Conservation (phyloP, 1,140 invertebrate genomes). For the Heterodera carotae region DNA sequence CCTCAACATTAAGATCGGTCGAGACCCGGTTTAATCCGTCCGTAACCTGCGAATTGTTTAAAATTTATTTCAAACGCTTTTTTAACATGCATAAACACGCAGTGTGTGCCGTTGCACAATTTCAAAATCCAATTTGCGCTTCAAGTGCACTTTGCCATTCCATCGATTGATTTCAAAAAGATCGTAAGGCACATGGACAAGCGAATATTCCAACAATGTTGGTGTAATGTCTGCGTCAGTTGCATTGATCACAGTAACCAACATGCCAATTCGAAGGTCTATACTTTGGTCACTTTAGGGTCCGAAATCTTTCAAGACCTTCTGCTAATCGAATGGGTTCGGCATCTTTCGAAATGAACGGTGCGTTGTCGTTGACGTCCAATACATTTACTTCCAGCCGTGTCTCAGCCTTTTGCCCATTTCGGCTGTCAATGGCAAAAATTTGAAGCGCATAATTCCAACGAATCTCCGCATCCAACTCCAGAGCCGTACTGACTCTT, state of each 20-base stretch:
- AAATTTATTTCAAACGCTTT: too few species aligned
- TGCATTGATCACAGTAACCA: conserved; percentile 31
- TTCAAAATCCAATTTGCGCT: conserved; percentile 40
- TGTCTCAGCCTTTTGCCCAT: conserved; percentile 26
- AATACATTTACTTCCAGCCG: conserved; percentile 41
- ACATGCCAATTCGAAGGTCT: conserved; percentile 46
- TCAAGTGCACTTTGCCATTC: conserved; percentile 38
- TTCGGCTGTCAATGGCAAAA: conserved; percentile 23
- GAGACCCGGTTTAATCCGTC: conserved; percentile 37
- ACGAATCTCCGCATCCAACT: conserved; percentile 48
- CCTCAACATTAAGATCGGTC: conserved; percentile 71
- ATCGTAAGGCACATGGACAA: conserved; percentile 29
- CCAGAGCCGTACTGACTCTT: conserved; percentile 35
- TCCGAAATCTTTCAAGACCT: too few species aligned
- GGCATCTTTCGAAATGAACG: conserved; percentile 26
- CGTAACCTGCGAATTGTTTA: conserved; percentile 45
- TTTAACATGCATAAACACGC: conserved; percentile 32
- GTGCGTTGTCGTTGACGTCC: conserved; percentile 50
- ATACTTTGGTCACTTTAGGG: background rate
- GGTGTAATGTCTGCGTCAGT: conserved; percentile 37
- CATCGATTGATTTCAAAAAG: conserved; percentile 45
- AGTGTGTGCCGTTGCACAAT: conserved; percentile 31
- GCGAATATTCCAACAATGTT: conserved; percentile 48
- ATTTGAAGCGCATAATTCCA: conserved; percentile 41
- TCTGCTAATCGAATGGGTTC: conserved; percentile 27